Conservation (phyloP, 2,888 invertebrate genomes). For the Amiota communis region DNA sequence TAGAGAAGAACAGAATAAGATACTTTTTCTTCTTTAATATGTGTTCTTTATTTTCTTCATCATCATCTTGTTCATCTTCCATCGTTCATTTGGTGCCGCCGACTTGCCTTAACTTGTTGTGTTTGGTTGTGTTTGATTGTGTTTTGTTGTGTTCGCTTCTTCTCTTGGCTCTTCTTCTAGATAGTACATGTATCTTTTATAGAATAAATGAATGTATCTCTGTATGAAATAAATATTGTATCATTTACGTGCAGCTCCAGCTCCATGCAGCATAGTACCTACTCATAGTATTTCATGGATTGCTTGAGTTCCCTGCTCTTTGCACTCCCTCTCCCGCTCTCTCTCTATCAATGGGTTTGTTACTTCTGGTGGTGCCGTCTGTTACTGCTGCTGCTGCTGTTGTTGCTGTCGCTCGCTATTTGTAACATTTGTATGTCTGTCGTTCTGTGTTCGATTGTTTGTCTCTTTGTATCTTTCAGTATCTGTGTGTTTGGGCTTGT, state of each 20-base stretch:
- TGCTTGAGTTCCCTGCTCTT: not conserved
- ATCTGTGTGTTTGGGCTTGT: slow-evolving; percentile 33
- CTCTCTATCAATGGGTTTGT: not conserved
- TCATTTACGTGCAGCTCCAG: slow-evolving; percentile 14
- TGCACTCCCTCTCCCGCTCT: not conserved
- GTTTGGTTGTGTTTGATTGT: too few species aligned
- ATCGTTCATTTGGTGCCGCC: not conserved
- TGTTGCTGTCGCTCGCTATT: slow-evolving; percentile 1
- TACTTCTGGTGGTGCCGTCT: not conserved
- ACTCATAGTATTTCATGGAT: too few species aligned
- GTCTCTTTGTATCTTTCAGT: slow-evolving; percentile 28
- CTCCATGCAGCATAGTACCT: not conserved
- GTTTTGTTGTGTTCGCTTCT: not conserved
- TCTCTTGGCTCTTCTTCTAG: not conserved
- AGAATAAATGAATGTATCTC: slow-evolving; percentile 9
- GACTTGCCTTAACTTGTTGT: not conserved
- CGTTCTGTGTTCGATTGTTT: slow-evolving; percentile 29
- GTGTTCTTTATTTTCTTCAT: too few species aligned
- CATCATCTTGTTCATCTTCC: not conserved
- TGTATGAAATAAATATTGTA: slow-evolving; percentile 21
- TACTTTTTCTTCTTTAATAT: not conserved
- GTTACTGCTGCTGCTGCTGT: not conserved
- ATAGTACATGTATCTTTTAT: not conserved
- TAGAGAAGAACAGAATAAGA: slow-evolving; percentile 34
- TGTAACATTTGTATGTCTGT: slow-evolving; percentile 11